A percentile compares a stretch with the other conserved stretches of the same genome.
These are phyloP conservation scores for Phytoseiulus persimilis DNA, from an alignment of 2,888 invertebrate species.

Conservation along the genomic window DNA sequence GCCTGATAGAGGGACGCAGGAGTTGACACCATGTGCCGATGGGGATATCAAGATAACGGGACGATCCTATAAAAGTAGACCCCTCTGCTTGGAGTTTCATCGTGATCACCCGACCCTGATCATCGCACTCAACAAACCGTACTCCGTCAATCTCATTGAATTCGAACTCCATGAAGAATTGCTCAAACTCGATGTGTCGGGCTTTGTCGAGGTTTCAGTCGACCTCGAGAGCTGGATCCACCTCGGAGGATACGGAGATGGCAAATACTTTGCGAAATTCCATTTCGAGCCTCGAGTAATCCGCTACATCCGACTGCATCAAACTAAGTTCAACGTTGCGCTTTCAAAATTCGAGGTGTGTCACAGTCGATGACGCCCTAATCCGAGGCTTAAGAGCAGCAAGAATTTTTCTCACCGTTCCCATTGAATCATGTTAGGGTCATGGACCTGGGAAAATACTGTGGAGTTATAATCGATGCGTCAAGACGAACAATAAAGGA, in stretches of 20 bases:
- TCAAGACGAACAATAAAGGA: too few relatives aligned
- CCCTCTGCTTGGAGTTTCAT: conserved; percentile 78
- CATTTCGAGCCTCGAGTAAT: conserved; percentile 83
- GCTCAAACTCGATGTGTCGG: conserved; percentile 65
- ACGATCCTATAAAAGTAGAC: conserved; percentile 84
- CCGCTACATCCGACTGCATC: conserved; percentile 58
- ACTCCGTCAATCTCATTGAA: conserved; percentile 84
- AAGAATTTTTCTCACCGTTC: too few relatives aligned
- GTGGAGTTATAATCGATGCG: too few relatives aligned
- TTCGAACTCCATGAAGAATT: conserved; percentile 92
- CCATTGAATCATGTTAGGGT: too few relatives aligned
- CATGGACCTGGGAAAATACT: too few relatives aligned
- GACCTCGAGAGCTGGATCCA: conserved; percentile 90
- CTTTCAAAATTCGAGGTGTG: too few relatives aligned
- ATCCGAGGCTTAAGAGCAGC: too few relatives aligned
- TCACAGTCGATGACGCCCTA: too few relatives aligned
- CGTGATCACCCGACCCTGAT: conserved; percentile 68
- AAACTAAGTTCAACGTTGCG: conserved; percentile 55
- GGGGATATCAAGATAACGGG: conserved; percentile 74
- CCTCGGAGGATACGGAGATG: conserved; percentile 82
- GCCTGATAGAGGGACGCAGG: conserved; percentile 68
- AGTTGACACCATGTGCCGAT: conserved; percentile 80
- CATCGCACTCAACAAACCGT: conserved; percentile 67
- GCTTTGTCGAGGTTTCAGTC: conserved; percentile 75
- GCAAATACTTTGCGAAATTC: conserved; percentile 91